phyloP scores from a whole-genome alignment of 2,797 vertebrate species.

The Eutrigla gurnardus region DNA sequence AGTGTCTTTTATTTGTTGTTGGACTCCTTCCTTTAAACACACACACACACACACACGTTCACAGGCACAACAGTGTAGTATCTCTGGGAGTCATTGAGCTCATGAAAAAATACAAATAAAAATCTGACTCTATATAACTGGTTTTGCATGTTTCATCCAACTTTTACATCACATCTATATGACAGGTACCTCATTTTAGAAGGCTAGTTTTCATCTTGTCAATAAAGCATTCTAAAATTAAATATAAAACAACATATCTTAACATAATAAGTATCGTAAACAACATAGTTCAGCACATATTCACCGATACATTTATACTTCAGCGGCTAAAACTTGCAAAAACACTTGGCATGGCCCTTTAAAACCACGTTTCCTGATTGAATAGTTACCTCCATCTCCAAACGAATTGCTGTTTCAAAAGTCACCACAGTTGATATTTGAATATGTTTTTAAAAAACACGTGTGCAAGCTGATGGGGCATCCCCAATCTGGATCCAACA shows the following conservation, averaged over 20 bases:
- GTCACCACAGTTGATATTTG: background rate
- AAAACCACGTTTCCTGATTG: background rate
- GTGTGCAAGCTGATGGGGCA: slow-evolving; percentile 16
- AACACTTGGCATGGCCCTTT: no score
- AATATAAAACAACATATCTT: background rate
- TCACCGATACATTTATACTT: background rate
- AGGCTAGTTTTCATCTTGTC: background rate
- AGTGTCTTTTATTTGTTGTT: slow-evolving; percentile 54
- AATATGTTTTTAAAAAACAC: slow-evolving; percentile 8
- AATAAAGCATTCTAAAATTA: background rate
- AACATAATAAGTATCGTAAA: background rate
- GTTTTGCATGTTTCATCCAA: background rate
- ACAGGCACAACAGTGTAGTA: background rate
- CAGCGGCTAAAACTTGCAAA: background rate
- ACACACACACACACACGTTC: background rate
- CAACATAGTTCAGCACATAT: background rate
- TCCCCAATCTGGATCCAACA: slow-evolving; percentile 36
- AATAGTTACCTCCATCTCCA: background rate
- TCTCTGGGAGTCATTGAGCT: slow-evolving; percentile 1
- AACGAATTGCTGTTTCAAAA: background rate
- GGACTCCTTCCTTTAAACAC: slow-evolving; percentile 31
- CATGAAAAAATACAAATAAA: background rate
- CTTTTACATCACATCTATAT: background rate
- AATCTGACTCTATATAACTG: background rate
- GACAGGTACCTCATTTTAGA: background rate